Evolutionary conservation across 2,113 vertebrate species (phyloP), one percentile per base, ranked within the genome.

Genomic region (Lutjanus erythropterus): DNA sequence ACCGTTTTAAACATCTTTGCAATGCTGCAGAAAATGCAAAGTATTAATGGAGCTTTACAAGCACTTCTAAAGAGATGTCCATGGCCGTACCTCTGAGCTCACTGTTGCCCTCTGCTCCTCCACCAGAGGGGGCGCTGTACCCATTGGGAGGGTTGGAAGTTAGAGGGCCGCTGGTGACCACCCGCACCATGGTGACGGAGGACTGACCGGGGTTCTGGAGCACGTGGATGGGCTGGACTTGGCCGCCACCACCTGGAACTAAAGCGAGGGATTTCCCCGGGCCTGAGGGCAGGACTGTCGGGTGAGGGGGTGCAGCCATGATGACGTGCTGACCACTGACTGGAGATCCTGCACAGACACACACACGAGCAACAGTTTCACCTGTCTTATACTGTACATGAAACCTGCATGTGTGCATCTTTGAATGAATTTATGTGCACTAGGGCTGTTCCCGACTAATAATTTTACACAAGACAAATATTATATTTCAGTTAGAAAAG

Each of bases 251-350:
- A 0, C 97, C 94, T 0, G 97, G 96, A 94, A 99, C 93, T 83
- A 99, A 96, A 9, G 97, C 93, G 0, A 99, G 91, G 0, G 97
- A 95, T 70, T 99, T 99, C 70, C 96, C 95, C 52, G 96, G 83
- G 52, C 96, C 88, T 4, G 87, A 75, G 71, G 90, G 52, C 79
- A 90, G 75, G 25, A 92, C 86, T 9, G 96, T 90, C 0, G 96
- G 95, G 60, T 97, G 96, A 42, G 95, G 89, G n/a, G 97, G 97
- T 53, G 97, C 94, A 0, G 98, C 96, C 97, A 99, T 96, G 90
- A 99, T 98, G 81, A 99, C 97, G 0, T 96, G 97, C 91, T 98
- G 97, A 72, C 95, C 93, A 25, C 97, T 97, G 84, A 99, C 97
- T 0, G 98, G 98, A 49, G 98, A 99, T 11, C 98, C 98, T 99